Conservation (phyloP, 2,797 vertebrate genomes). For the Dryobates pubescens region DNA sequence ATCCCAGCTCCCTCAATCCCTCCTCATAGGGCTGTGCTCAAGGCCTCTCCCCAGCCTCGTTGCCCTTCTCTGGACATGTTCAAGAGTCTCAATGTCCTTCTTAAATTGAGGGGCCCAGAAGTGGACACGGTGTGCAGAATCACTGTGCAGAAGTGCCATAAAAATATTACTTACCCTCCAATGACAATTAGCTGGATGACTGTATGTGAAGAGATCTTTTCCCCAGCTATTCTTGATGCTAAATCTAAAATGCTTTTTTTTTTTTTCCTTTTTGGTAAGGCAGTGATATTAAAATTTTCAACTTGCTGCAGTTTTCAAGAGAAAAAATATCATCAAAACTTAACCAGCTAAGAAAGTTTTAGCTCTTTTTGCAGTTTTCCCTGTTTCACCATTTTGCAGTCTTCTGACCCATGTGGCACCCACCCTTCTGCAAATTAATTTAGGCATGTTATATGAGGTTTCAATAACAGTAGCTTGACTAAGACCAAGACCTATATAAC, state of each 20-base stretch:
- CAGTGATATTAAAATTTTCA: neutral
- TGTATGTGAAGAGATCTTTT: too few species aligned
- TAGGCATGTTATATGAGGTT: neutral
- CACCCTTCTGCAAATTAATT: neutral
- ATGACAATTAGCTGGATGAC: neutral
- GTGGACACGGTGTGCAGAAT: too few species aligned
- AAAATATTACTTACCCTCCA: neutral
- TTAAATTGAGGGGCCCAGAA: too few species aligned
- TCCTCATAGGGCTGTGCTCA: too few species aligned
- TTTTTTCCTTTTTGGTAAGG: neutral
- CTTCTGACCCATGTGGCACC: neutral
- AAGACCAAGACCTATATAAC: neutral
- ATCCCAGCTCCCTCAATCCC: too few species aligned
- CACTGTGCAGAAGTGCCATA: neutral
- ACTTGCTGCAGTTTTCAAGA: neutral
- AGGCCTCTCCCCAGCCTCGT: too few species aligned
- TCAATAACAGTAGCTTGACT: neutral
- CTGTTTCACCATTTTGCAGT: neutral
- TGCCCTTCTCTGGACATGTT: too few species aligned
- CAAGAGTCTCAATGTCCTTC: too few species aligned
- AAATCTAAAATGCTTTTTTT: neutral
- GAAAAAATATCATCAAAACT: neutral
- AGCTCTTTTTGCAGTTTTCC: neutral
- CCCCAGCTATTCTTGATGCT: neutral
- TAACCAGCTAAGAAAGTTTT: neutral